phyloP scores from a whole-genome alignment of 2,113 vertebrate genomes.

The Sardina pilchardus region DNA sequence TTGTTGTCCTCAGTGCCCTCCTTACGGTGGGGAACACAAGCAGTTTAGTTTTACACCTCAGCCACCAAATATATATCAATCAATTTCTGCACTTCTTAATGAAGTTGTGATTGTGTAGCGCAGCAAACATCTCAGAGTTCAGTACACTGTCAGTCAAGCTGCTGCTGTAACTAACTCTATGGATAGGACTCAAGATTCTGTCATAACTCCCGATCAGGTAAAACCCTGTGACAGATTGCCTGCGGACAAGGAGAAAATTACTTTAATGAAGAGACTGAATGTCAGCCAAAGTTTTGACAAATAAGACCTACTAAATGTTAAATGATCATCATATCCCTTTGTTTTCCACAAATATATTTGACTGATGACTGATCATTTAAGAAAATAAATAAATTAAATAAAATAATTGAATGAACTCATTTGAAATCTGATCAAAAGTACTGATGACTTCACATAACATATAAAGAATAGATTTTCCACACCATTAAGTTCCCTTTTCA shows the following conservation, averaged over 20 bases:
- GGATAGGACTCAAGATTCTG: neutral
- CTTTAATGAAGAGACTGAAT: neutral
- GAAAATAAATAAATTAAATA: neutral
- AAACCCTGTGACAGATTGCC: neutral
- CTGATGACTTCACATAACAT: neutral
- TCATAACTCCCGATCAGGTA: neutral
- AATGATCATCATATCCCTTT: neutral
- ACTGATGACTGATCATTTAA: neutral
- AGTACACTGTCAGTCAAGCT: neutral
- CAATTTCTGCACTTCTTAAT: neutral
- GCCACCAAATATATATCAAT: neutral
- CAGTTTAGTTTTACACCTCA: neutral
- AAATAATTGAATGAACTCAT: neutral
- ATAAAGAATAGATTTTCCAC: neutral
- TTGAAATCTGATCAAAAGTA: neutral
- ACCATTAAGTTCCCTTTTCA: neutral
- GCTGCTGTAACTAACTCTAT: neutral
- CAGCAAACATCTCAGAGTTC: neutral
- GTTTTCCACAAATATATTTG: neutral
- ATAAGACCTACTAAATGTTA: neutral
- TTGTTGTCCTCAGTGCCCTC: neutral
- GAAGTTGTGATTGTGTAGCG: neutral
- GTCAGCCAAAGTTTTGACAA: neutral
- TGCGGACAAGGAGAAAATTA: neutral
- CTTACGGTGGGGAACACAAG: neutral